Conservation (phyloP, 2,797 vertebrate species). For the Hirundo rustica region DNA sequence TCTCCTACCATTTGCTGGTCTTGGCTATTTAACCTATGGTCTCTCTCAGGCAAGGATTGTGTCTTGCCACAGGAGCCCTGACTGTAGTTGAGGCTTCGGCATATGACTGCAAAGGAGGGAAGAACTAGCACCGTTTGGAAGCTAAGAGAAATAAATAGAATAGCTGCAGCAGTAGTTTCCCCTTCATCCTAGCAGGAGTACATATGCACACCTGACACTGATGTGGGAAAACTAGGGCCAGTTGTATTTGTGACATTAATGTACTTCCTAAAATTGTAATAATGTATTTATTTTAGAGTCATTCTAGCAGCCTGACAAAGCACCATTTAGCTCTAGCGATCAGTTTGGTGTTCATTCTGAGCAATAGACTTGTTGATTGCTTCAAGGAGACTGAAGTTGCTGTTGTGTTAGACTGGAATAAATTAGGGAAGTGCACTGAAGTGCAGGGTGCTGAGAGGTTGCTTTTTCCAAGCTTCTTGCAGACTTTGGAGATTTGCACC, state of each 20-base stretch:
- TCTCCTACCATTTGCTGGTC: not conserved
- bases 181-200: not conserved
- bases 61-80: not conserved
- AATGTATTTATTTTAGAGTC: not conserved
- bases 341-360: not conserved
- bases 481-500: not conserved
- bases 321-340: not conserved
- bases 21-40: not conserved
- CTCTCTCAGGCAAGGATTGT: not conserved
- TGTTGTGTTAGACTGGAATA: not conserved
- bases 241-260: not conserved
- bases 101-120: not conserved
- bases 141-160: not conserved
- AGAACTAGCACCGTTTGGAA: not conserved
- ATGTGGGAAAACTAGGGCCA: not conserved
- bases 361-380: not conserved
- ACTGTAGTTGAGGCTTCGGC: not conserved
- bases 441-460: not conserved
- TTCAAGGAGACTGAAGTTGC: not conserved
- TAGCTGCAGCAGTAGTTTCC: not conserved
- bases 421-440: not conserved
- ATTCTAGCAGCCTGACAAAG: not conserved
- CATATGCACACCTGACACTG: rapidly evolving
- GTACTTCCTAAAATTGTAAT: not conserved
- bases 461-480: not conserved